phyloP scores from a whole-genome alignment of 2,888 invertebrate genomes.

The Smittia sp. region DNA sequence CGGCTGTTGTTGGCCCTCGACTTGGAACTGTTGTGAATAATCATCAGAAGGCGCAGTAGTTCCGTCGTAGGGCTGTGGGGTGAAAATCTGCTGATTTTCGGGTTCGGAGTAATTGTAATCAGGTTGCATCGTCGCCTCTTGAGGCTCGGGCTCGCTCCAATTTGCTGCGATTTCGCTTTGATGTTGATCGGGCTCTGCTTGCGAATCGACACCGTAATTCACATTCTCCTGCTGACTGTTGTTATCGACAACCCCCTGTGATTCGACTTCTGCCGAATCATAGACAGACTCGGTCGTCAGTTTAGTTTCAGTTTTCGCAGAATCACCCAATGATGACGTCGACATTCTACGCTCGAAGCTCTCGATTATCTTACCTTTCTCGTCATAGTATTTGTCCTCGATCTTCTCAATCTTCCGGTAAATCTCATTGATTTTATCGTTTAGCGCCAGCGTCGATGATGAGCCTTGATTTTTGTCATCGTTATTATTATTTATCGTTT shows the following conservation, averaged over 20 bases:
- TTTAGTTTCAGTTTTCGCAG: constrained; percentile 15
- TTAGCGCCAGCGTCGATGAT: constrained; percentile 12
- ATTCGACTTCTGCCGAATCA: background rate
- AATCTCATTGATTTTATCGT: constrained; percentile 40
- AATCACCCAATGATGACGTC: constrained; percentile 14
- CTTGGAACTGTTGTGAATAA: background rate
- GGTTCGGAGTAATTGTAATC: background rate
- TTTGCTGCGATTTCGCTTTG: background rate
- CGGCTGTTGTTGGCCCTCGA: background rate
- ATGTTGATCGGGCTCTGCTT: constrained; percentile 20
- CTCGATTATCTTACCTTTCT: constrained; percentile 39
- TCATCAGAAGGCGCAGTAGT: background rate
- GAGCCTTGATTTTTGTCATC: constrained; percentile 6
- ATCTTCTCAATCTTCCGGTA: constrained; percentile 41
- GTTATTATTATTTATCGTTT: constrained; percentile 30
- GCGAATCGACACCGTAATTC: background rate
- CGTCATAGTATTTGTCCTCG: constrained; percentile 37
- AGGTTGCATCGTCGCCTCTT: background rate
- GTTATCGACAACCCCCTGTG: background rate
- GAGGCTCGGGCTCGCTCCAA: constrained; percentile 1
- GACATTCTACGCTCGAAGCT: constrained; percentile 27
- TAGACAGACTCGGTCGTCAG: background rate
- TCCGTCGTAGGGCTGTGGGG: background rate
- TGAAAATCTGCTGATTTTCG: background rate
- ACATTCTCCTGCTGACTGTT: background rate